Evolutionary conservation across 2,888 invertebrate species (phyloP).

Genomic region (Brachynemurus nebulosus): DNA sequence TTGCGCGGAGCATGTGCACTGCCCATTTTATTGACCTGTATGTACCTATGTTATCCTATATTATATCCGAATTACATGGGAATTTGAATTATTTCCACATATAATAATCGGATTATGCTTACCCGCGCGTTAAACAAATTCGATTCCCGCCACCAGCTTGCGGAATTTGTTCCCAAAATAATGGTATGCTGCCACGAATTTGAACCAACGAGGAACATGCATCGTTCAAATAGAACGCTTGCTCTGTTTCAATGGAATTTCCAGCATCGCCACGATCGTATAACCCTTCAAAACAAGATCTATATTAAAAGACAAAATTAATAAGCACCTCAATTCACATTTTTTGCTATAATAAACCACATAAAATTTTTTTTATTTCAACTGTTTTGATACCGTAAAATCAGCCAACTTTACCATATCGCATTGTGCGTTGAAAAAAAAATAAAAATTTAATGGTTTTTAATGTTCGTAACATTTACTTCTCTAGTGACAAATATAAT

Average conservation of each 20-base stretch:
- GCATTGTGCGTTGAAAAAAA: no score
- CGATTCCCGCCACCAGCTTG: background rate
- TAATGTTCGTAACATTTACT: no score
- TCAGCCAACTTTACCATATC: no score
- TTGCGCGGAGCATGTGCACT: no score
- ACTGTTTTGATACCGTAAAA: no score
- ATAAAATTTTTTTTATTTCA: no score
- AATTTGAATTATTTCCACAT: background rate
- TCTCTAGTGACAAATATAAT: no score
- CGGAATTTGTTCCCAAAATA: slow-evolving; percentile 2
- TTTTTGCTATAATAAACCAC: background rate
- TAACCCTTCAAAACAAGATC: background rate
- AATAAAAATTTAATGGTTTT: no score
- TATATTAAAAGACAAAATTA: background rate
- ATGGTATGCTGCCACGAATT: background rate
- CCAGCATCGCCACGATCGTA: background rate
- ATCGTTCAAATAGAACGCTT: background rate
- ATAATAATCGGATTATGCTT: background rate
- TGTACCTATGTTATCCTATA: no score
- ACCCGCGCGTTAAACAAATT: background rate
- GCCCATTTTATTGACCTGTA: no score
- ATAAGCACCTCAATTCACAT: background rate
- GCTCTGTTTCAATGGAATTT: background rate
- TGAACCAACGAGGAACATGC: background rate
- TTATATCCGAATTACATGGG: no score